A percentile compares a stretch with the other conserved stretches of the same genome.
Conservation (phyloP, 2,797 vertebrate genomes). For the Diceros bicornis region DNA sequence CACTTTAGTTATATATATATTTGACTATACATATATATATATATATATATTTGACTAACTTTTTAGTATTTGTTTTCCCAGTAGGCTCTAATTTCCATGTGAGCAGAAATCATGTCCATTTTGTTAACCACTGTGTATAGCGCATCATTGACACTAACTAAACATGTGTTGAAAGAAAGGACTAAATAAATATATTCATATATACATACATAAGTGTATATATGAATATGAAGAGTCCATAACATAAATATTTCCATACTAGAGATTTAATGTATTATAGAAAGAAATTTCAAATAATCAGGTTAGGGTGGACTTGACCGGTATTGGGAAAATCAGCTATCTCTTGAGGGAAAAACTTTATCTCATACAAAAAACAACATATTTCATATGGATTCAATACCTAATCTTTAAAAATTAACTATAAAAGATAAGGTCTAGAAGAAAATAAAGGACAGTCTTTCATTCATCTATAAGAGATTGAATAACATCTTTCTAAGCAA, state of each 20-base stretch:
- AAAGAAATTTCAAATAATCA: not conserved
- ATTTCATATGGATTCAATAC: not conserved
- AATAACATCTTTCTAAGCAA: constrained; percentile 19
- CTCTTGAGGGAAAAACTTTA: not conserved
- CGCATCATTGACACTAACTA: not conserved
- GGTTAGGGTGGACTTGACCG: not conserved
- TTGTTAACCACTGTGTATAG: not conserved
- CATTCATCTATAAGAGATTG: not conserved
- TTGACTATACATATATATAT: not conserved
- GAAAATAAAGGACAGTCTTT: not conserved
- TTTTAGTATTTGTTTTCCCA: constrained; percentile 2
- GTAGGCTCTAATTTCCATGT: not conserved
- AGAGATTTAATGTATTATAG: not conserved
- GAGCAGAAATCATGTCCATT: not conserved
- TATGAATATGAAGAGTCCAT: not conserved
- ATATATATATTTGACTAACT: not conserved
- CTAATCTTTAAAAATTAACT: not conserved
- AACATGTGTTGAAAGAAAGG: not conserved
- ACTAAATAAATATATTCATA: not conserved
- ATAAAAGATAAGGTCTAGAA: not conserved
- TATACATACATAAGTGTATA: not conserved
- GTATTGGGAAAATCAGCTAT: not conserved
- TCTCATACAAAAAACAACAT: not conserved
- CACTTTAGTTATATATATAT: not conserved
- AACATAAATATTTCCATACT: not conserved